Percentiles rank a stretch among this genome's conserved stretches.
Evolutionary conservation across 2,113 vertebrate species (phyloP).

Genomic region (Gallinago jamesoni): DNA sequence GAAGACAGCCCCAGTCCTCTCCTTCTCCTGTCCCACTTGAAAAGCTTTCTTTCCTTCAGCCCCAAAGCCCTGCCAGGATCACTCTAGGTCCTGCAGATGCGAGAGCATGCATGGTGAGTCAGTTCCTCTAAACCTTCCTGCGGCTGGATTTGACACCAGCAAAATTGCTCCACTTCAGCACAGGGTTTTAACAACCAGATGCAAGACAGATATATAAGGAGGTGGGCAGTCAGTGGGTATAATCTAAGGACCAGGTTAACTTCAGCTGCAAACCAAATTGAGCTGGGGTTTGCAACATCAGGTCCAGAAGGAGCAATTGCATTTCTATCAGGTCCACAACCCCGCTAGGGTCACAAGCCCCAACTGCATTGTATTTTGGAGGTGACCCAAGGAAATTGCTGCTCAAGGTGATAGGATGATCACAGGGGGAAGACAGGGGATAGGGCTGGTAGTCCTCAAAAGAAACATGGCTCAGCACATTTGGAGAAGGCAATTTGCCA

Average conservation of each 20-base stretch:
- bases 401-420: neutral
- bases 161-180: neutral
- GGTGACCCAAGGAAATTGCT: neutral
- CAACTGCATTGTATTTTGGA: neutral
- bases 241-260: neutral
- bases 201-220: neutral
- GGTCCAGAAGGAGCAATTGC: neutral
- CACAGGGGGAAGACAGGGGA: neutral
- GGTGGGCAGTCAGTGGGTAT: too few relatives aligned
- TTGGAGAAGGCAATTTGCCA: neutral
- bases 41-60: neutral
- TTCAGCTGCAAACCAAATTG: neutral
- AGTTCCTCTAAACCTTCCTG: neutral
- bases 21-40: neutral
- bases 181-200: neutral
- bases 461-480: neutral
- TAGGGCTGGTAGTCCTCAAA: neutral
- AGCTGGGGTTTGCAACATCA: neutral
- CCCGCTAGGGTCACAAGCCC: neutral
- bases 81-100: rapidly evolving
- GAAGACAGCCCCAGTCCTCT: neutral
- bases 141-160: neutral
- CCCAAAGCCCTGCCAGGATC: neutral
- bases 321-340: neutral
- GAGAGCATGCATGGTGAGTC: neutral